Conservation (phyloP, 2,888 invertebrate genomes). For the Troides aeacus region DNA sequence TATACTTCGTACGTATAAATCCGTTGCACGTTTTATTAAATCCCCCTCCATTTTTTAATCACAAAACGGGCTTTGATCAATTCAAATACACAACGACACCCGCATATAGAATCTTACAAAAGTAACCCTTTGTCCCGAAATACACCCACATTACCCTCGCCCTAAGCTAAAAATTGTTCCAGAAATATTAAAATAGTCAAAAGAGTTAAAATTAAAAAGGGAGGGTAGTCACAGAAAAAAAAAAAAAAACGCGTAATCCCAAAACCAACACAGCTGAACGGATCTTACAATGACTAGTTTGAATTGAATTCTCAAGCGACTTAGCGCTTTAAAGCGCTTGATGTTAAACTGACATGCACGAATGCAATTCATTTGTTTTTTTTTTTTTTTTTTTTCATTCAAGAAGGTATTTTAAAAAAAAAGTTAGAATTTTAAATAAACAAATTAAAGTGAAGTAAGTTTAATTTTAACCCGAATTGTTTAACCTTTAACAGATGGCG, state of each 20-base stretch:
- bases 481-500: no score
- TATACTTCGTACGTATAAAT: background rate
- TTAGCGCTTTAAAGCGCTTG: constrained; percentile 36
- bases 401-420: no score
- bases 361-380: background rate
- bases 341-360: constrained; percentile 7
- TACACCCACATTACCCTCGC: constrained; percentile 29
- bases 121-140: constrained; percentile 29
- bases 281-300: constrained; percentile 44
- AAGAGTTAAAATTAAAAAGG: constrained; percentile 78
- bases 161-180: constrained; percentile 60
- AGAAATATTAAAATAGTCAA: constrained; percentile 79
- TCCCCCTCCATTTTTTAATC: constrained; percentile 16
- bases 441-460: no score
- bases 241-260: constrained; percentile 64
- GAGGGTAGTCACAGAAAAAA: constrained; percentile 53
- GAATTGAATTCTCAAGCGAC: constrained; percentile 37
- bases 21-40: constrained; percentile 16
- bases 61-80: constrained; percentile 23
- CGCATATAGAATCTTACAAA: constrained; percentile 29
- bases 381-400: background rate
- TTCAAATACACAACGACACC: constrained; percentile 25
- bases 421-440: no score
- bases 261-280: constrained; percentile 76
- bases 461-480: no score